These are phyloP conservation scores for Listronotus bonariensis DNA, from an alignment of 1,140 invertebrate genomes.

Conservation along the genomic window DNA sequence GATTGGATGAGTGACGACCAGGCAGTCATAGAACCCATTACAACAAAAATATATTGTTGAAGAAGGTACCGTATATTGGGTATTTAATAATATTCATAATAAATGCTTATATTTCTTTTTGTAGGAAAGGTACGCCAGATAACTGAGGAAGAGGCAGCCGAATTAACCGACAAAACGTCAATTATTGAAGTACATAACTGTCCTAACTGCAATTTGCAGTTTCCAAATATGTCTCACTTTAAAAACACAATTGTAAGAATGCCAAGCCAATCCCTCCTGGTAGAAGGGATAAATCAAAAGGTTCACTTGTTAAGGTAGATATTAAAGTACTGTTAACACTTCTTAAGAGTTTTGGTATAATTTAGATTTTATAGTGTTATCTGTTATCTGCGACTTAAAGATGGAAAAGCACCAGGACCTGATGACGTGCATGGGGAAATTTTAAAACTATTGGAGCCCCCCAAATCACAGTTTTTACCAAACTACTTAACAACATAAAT, in stretches of 20 bases:
- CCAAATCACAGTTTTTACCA: no score
- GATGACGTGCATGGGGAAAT: no score
- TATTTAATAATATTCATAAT: not conserved
- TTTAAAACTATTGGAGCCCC: no score
- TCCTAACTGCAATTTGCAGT: constrained; percentile 44
- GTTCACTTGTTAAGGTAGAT: constrained; percentile 9
- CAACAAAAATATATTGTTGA: constrained; percentile 30
- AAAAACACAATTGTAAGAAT: constrained; percentile 45
- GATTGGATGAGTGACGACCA: constrained; percentile 54
- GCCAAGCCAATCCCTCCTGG: not conserved
- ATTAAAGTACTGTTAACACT: no score
- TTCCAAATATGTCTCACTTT: constrained; percentile 45
- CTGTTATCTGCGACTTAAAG: no score
- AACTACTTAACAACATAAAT: no score
- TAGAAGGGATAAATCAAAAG: constrained; percentile 4
- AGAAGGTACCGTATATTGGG: constrained; percentile 7
- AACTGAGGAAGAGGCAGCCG: constrained; percentile 28
- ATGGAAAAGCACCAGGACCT: no score
- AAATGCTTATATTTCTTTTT: no score
- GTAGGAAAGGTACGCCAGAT: constrained; percentile 36
- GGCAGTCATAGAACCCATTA: constrained; percentile 6
- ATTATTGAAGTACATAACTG: constrained; percentile 48
- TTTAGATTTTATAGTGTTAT: no score
- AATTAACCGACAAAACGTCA: constrained; percentile 25
- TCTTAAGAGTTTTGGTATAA: no score